These are phyloP conservation scores for Lochmaea capreae DNA, from an alignment of 2,888 invertebrate genomes.

Conservation along the genomic window DNA sequence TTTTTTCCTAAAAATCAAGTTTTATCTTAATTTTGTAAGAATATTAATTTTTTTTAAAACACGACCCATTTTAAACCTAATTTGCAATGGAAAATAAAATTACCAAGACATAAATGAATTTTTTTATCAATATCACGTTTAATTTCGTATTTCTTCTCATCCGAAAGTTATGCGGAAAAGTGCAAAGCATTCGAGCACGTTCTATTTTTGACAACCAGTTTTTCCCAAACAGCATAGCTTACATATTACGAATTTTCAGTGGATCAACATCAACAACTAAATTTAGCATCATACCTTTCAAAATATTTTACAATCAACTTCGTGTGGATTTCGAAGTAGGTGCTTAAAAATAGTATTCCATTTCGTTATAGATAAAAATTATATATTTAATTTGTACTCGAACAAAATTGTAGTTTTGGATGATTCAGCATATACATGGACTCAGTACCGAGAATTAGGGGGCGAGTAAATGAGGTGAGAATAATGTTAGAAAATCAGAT, in stretches of 20 bases:
- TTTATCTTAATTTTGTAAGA: no score
- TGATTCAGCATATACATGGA: no score
- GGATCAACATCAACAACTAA: conserved; percentile 13
- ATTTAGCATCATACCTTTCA: conserved; percentile 9
- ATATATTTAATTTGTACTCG: not conserved
- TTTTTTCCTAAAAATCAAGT: no score
- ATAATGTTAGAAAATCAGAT: no score
- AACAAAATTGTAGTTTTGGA: no score
- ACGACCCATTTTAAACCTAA: no score
- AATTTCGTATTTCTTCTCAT: not conserved
- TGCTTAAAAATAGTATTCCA: not conserved
- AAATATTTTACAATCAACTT: conserved; percentile 15
- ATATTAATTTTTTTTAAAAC: no score
- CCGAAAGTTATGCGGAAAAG: not conserved
- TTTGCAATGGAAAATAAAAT: no score
- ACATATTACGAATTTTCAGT: not conserved
- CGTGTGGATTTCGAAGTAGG: conserved; percentile 1
- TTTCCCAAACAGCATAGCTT: not conserved
- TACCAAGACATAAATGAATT: no score
- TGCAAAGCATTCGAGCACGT: not conserved
- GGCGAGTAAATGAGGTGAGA: no score
- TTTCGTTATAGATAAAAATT: not conserved
- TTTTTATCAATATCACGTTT: not conserved
- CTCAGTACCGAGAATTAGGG: no score
- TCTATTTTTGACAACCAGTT: not conserved